phyloP scores from a whole-genome alignment of 1,140 invertebrate species.

The Semibalanus balanoides region DNA sequence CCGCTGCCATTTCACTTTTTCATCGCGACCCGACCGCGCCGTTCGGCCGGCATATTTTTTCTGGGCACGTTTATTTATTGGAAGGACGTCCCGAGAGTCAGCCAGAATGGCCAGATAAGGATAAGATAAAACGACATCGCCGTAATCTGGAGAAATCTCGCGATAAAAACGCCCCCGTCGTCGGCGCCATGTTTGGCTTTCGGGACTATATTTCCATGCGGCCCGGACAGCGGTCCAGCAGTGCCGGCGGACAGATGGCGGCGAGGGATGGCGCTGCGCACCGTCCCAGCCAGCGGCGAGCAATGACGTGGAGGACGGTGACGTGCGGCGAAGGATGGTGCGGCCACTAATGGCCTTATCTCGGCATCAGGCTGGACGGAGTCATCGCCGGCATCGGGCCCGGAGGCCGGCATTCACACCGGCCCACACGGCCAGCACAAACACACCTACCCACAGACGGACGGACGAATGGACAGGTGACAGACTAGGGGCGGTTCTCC shows the following conservation, averaged over 20 bases:
- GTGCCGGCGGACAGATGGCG: too few relatives aligned
- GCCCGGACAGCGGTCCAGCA: too few relatives aligned
- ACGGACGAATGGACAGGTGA: too few relatives aligned
- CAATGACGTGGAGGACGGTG: too few relatives aligned
- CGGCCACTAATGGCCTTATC: not conserved
- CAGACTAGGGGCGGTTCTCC: too few relatives aligned
- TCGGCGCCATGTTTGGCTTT: not conserved
- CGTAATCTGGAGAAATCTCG: not conserved
- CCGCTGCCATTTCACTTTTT: not conserved
- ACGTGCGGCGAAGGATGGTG: not conserved
- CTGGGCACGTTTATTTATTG: constrained; percentile 2
- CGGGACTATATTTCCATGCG: not conserved
- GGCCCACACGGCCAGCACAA: too few relatives aligned
- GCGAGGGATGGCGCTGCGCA: not conserved
- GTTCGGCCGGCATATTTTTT: not conserved
- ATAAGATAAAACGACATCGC: not conserved
- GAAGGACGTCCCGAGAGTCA: not conserved
- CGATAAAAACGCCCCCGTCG: not conserved
- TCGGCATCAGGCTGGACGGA: not conserved
- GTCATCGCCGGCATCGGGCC: not conserved
- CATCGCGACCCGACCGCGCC: not conserved
- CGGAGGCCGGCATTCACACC: too few relatives aligned
- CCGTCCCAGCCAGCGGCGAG: too few relatives aligned
- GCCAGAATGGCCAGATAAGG: constrained; percentile 1
- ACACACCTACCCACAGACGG: too few relatives aligned